These are phyloP conservation scores for Resseliella maxima DNA, from an alignment of 2,888 invertebrate species.

Conservation along the genomic window DNA sequence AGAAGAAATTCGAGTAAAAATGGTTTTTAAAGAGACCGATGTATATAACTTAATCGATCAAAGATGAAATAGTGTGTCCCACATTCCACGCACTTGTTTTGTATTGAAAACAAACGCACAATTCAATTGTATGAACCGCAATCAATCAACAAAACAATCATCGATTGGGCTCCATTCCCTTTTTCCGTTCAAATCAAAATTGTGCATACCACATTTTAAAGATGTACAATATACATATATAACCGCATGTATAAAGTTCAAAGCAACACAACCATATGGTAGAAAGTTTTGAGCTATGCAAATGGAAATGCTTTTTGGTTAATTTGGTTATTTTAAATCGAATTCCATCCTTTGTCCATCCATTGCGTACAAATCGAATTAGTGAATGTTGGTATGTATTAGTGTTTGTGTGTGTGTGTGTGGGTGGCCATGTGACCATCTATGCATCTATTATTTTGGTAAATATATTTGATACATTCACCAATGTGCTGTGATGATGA, in stretches of 20 bases:
- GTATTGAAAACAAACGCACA: not conserved
- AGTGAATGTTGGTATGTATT: not conserved
- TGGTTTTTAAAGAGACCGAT: too few relatives aligned
- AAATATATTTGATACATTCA: too few relatives aligned
- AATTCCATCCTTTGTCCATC: constrained; percentile 5
- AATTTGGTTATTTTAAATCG: not conserved
- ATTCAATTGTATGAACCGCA: not conserved
- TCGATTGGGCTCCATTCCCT: not conserved
- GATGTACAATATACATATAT: not conserved
- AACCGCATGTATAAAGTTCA: too few relatives aligned
- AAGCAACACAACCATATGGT: not conserved
- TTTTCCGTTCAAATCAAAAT: not conserved
- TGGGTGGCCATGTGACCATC: too few relatives aligned
- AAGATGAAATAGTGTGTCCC: too few relatives aligned
- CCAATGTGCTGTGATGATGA: too few relatives aligned
- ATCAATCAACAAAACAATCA: not conserved
- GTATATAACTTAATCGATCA: too few relatives aligned
- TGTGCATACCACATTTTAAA: not conserved
- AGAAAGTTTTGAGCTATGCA: not conserved
- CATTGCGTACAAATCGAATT: not conserved
- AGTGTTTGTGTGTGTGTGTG: too few relatives aligned
- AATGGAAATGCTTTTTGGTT: constrained; percentile 16
- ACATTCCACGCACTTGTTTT: too few relatives aligned
- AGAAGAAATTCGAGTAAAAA: too few relatives aligned
- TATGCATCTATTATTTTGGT: too few relatives aligned